Evolutionary conservation across 2,113 vertebrate genomes (phyloP), one percentile per base, ranked within the genome.

Genomic region (Rhagologus leucostigma): DNA sequence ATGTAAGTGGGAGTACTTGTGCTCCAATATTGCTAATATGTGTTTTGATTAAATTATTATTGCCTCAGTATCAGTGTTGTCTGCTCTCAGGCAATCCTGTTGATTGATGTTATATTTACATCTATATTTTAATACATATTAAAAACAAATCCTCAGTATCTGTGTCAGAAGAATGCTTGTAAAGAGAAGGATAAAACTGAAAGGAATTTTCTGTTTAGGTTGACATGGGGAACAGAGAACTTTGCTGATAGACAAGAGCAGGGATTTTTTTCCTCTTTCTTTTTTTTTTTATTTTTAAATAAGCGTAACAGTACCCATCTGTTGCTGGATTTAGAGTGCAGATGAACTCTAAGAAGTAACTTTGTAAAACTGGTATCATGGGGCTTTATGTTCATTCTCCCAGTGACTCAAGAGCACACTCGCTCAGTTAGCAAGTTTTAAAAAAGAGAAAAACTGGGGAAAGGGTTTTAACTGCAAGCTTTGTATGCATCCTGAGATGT

Each of bases 241-340:
- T 29, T 16, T 83, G 63, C 42, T 91, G 75, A 94, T 1, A 85
- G 81, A 87, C 63, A 89, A 67, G 84, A 87, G 32, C 65, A 94
- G 69, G 14, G 16, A 64, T 17, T 73, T 41, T 11, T 39, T n/a
- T 57, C 5, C 8, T 1, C 11, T 6, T 7, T 23, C 3, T 19
- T 18, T 37, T 27, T 33, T 50, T 18, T 12, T 21, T 35, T 49
- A 27, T 27, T 59, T 63, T 78, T 53, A 0, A 81, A 87, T 90
- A 89, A 70, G 62, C 84, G 32, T 91, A 95, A 77, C 74, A 77
- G 41, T 39, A 85, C 77, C 93, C 93, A 96, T 96, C 90, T 93
- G 87, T 90, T 87, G 50, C 78, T 80, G 90, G 78, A 88, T 88
- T 96, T 86, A 80, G 68, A 88, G 30, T 93, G 75, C 70, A 93